Base-by-base conservation (phyloP, 2,888 invertebrate genomes). In the Tiliacea citrago region DNA sequence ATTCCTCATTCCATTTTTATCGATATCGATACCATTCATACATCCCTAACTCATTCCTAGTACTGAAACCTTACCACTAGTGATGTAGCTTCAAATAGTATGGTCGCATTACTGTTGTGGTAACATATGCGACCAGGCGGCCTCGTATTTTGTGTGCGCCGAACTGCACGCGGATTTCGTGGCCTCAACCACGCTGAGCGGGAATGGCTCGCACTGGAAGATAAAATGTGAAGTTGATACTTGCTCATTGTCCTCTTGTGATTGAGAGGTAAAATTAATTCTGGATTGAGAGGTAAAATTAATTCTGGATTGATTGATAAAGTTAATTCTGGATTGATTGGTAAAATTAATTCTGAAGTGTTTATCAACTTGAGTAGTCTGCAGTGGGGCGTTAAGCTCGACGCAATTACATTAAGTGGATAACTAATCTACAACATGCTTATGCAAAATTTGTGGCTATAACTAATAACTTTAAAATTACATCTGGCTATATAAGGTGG, bases 151-250 rank as follows among this genome's bases (percentile, higher is more conserved):
- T 58, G 92, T 79, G 87, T 96, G 95, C 3, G 95, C 96, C 9
- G 93, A 89, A 87, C 96, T 94, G 90, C 96, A 96, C 0, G 95
- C 94, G 0, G 95, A 95, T 71, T 95, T 96, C 2, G 91, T 91
- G 2, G 96, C 96, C 75, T 97, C 97, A 39, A 97, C 97, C 73
- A 97, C 97, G 87, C 97, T 97, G 61, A 97, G 91, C 0, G 97
- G 97, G 92, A 97, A 97, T 69, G 97, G 96, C 81, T 97, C 97
- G 83, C 96, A 96, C 97, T 97, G 92, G 0, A 74, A 85, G 13
- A 78, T 29, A 61, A 75, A 45, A 57, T 51, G 0, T 21, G 1
- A 57, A 42, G 7, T 42, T 47, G 0, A 35, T 57, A 29, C 12
- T 57, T 57, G 57, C 29, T 16, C 8, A 29, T 29, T 57, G 29